Base-by-base conservation (phyloP, 2,113 vertebrate species). In the Gallinago paraguaiae region DNA sequence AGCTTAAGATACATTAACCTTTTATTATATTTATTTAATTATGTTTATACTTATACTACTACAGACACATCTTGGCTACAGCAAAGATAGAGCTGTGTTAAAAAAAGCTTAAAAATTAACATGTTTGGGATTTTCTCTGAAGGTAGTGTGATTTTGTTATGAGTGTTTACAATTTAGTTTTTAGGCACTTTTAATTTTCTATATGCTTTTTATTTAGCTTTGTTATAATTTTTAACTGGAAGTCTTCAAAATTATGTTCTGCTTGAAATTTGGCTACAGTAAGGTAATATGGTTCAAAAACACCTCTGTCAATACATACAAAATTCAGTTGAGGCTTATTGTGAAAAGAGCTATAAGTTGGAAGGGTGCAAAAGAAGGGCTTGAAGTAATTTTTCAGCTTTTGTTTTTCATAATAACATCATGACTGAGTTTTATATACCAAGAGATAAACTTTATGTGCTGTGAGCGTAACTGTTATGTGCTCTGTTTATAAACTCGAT, bases 381-480 rank as follows among this genome's bases (percentile, higher is more conserved):
- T 51, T 92, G 50, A 70, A 53, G 37, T 22, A 37, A 46, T 74
- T 88, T 88, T 93, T 86, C 48, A 70, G 67, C 20, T 92, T 95
- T 91, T 90, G 11, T 57, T 87, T 94, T 82, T 82, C 70, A 17
- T 54, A 80, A 54, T 16, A 54, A 54, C 28, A 54, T 30, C 53
- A 30, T 54, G 10, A 67, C 28, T 80, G 75, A 39, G 17, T 91
- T 92, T 88, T 92, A 70, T 81, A 74, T 43, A 61, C 23, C 84
- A 80, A 91, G 82, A 91, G 67, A 91, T 88, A 85, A 90, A 82
- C 50, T 80, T 82, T 41, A 71, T 67, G 78, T 88, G 79, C 76
- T 82, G 45, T 65, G n/a, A 92, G 67, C 93, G 65, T 4, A 10
- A 70, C 60, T 76, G 68, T 67, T 95, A 77, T 61, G 65, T 72